phyloP scores from a whole-genome alignment of 2,797 vertebrate species.

The Melanotaenia trifasciata region DNA sequence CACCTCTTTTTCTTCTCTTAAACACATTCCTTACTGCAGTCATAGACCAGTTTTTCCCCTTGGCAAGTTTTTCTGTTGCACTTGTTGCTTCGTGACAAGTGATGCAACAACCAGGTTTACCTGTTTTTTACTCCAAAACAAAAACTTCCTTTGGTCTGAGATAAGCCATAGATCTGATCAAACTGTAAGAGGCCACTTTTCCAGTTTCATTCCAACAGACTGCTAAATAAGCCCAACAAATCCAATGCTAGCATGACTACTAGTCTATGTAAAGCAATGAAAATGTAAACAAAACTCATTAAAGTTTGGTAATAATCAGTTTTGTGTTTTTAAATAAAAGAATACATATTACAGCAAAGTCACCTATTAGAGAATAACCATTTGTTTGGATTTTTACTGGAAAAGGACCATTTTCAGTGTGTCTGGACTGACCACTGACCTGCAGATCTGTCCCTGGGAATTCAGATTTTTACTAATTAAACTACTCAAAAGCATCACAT shows the following conservation, averaged over 20 bases:
- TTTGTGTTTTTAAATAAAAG: not conserved
- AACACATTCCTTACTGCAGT: not conserved
- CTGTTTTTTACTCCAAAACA: conserved; percentile 7
- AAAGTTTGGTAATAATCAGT: not conserved
- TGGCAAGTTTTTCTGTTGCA: not conserved
- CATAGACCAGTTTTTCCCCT: not conserved
- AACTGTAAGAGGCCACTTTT: not conserved
- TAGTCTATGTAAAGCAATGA: not conserved
- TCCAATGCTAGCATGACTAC: not conserved
- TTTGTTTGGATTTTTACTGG: not conserved
- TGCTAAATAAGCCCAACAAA: conserved; percentile 1
- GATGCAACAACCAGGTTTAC: not conserved
- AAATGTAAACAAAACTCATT: not conserved
- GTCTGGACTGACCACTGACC: not conserved
- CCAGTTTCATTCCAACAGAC: not conserved
- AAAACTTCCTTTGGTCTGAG: not conserved
- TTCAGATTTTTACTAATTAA: not conserved
- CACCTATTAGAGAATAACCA: not conserved
- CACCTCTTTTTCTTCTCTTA: not conserved
- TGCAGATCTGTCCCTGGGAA: not conserved
- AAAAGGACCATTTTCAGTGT: not conserved
- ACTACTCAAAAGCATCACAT: not conserved
- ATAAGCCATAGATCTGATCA: not conserved
- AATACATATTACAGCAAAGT: not conserved
- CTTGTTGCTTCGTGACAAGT: conserved; percentile 21